Evolutionary conservation across 2,113 vertebrate genomes (phyloP).

Genomic region (Maccullochella peelii): DNA sequence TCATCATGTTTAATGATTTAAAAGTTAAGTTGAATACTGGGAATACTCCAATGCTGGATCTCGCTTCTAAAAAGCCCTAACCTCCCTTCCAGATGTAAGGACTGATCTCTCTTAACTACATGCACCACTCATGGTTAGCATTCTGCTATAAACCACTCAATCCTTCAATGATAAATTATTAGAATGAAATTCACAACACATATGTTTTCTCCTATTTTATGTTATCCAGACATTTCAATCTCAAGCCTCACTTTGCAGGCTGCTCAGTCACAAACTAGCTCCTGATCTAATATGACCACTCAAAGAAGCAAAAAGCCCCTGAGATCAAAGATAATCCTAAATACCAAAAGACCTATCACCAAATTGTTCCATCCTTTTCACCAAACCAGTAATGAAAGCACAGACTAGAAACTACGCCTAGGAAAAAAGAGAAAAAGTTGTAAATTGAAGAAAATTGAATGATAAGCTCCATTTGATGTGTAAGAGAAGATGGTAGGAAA

Average conservation of each 20-base stretch:
- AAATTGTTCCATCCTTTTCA: conserved; percentile 49
- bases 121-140: conserved; percentile 37
- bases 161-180: conserved; percentile 44
- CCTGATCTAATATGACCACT: conserved; percentile 45
- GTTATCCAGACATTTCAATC: conserved; percentile 35
- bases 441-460: conserved; percentile 67
- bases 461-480: conserved; percentile 62
- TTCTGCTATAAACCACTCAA: conserved; percentile 34
- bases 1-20: conserved; percentile 86
- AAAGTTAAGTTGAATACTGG: conserved; percentile 83
- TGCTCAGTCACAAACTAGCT: conserved; percentile 21
- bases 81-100: conserved; percentile 58
- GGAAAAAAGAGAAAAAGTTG: conserved; percentile 35
- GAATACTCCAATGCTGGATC: conserved; percentile 69
- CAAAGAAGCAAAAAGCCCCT: conserved; percentile 36
- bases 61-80: conserved; percentile 67
- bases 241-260: conserved; percentile 30
- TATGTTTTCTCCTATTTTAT: conserved; percentile 34
- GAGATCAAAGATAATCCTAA: conserved; percentile 58
- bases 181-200: conserved; percentile 46
- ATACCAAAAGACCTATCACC: conserved; percentile 43
- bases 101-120: conserved; percentile 55
- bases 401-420: conserved; percentile 36
- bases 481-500: conserved; percentile 39
- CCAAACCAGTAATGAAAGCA: conserved; percentile 33